Conservation (phyloP, 2,888 invertebrate species). For the Drepanosiphum platanoidis region DNA sequence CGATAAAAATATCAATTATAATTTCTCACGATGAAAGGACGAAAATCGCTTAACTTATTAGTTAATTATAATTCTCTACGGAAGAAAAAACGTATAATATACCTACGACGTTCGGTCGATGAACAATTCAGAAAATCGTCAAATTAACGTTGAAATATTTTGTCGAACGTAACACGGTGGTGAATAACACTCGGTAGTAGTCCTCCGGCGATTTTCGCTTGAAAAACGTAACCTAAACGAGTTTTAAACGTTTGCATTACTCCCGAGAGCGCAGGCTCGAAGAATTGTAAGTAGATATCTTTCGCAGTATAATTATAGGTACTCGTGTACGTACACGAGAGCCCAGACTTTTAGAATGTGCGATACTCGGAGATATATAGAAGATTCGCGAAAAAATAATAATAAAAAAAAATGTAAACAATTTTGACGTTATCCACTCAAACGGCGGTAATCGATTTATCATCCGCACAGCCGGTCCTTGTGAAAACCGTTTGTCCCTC, state of each 20-base stretch:
- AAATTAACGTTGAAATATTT: background rate
- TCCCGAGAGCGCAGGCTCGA: background rate
- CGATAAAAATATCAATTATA: too few relatives aligned
- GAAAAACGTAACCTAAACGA: too few relatives aligned
- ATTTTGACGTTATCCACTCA: slow-evolving; percentile 60
- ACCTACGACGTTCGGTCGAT: too few relatives aligned
- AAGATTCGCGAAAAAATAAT: too few relatives aligned
- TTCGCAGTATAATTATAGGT: too few relatives aligned
- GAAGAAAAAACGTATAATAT: too few relatives aligned
- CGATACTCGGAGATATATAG: background rate
- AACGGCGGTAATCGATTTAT: slow-evolving; percentile 60
- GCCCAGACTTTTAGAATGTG: slow-evolving; percentile 27
- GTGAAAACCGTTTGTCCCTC: slow-evolving; percentile 50
- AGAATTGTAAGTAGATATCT: background rate
- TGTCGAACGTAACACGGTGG: background rate
- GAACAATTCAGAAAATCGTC: too few relatives aligned
- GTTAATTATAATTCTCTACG: background rate
- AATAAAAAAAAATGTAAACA: slow-evolving; percentile 26
- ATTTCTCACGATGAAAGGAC: too few relatives aligned
- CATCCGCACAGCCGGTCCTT: slow-evolving; percentile 52
- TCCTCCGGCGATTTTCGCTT: too few relatives aligned
- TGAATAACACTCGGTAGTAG: too few relatives aligned
- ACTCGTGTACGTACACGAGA: background rate
- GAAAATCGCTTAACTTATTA: background rate
- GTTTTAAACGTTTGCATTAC: background rate